These are phyloP conservation scores for Mus musculus DNA, from an alignment of 2,113 vertebrate species.

Conservation along the genomic window DNA sequence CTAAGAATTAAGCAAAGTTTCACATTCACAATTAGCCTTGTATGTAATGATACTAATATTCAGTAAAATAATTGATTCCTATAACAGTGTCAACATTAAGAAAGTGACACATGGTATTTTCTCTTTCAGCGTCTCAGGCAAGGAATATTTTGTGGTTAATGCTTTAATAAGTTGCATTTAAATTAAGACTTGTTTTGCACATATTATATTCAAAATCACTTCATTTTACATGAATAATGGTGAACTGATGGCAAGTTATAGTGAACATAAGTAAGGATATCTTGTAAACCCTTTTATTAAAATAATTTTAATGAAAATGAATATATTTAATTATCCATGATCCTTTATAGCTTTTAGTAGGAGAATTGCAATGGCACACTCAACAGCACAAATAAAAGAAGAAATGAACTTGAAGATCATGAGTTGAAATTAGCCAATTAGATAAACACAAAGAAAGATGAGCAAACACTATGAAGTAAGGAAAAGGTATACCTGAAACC, in stretches of 20 bases:
- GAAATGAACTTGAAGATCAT: not conserved
- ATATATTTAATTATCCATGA: not conserved
- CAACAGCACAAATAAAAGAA: not conserved
- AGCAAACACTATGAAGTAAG: not conserved
- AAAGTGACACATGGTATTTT: not conserved
- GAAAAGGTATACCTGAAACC: not conserved
- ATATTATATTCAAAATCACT: not conserved
- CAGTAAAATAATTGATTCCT: not conserved
- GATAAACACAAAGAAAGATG: not conserved
- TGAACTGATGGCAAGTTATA: not conserved
- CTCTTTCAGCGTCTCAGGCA: not conserved
- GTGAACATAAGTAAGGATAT: not conserved
- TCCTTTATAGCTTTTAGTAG: not conserved
- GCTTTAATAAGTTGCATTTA: not conserved
- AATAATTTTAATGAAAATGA: not conserved
- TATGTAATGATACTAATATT: not conserved
- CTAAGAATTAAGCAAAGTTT: not conserved
- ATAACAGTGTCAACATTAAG: not conserved
- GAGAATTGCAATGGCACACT: not conserved
- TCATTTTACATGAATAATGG: not conserved
- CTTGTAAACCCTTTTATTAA: not conserved
- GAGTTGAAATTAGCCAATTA: not conserved
- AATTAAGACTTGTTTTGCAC: not conserved
- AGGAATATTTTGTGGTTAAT: not conserved
- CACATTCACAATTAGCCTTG: not conserved